Evolutionary conservation across 2,888 invertebrate genomes (phyloP), one percentile per base, ranked within the genome.

Genomic region (Luperina testacea): DNA sequence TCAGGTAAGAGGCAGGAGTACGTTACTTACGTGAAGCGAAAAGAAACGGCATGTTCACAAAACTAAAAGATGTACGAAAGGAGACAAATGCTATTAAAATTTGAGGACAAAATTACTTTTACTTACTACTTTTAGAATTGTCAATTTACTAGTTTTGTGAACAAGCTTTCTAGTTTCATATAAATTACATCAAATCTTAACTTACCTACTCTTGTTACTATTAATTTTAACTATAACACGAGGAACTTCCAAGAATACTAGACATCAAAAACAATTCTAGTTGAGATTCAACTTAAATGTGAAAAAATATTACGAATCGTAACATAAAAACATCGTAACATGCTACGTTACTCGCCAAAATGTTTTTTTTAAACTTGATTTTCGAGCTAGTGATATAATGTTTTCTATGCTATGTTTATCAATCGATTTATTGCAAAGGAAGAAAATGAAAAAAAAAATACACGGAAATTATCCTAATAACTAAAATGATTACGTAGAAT

Each of bases 11-110:
- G 82, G 85, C 88, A 88, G 90, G 90, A 86, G 77, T 75, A 88
- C 90, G 89, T 85, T 78, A 89, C 89, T 83, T 82, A 89, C 83
- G 83, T 85, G 81, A 88, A 83, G 88, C 88, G 89, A 87, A 89
- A 77, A 82, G 80, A 81, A 86, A 86, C 71, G 7, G 74, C 78
- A 42, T 79, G 87, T 83, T 83, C 84, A 85, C 86, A 85, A 80
- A 83, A 85, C 72, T 76, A 76, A 75, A 61, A 59, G 32, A 82
- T 42, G 45, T 74, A 65, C 69, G 57, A 61, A 71, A n/a, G 38
- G 74, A 77, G 74, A 82, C 72, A 63, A 79, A 81, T 57, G 15
- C 70, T 78, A 82, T 65, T 74, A 7, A 67, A 65, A 70, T 61
- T 63, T n/a, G 72, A 72, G 63, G 68, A 42, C 24, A 63, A 32